A percentile compares a stretch with the other conserved stretches of the same genome.
Evolutionary conservation across 2,797 vertebrate genomes (phyloP).

Genomic region (Silurus aristotelis): DNA sequence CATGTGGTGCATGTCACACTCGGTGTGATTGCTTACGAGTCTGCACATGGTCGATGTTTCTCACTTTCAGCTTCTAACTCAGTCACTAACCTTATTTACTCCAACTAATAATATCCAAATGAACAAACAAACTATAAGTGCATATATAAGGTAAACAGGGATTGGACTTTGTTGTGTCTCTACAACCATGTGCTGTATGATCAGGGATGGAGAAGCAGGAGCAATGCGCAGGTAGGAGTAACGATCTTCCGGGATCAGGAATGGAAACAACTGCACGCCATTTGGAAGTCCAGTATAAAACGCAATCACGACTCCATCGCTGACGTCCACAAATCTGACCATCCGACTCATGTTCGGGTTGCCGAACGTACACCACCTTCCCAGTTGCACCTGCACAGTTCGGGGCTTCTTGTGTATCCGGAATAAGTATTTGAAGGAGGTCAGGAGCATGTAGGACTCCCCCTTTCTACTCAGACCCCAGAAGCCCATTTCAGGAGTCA

Average conservation of each 20-base stretch:
- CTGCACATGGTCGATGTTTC: too few species aligned
- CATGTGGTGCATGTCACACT: too few species aligned
- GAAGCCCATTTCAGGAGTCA: neutral
- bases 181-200: neutral
- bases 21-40: too few species aligned
- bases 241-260: conserved; percentile 29
- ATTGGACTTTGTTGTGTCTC: neutral
- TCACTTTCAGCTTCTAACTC: neutral
- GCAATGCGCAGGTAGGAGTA: neutral
- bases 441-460: conserved; percentile 3
- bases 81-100: neutral
- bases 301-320: neutral
- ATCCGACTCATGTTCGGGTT: neutral
- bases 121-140: neutral
- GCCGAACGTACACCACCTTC: neutral
- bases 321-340: conserved; percentile 30
- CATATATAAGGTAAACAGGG: neutral
- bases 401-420: neutral
- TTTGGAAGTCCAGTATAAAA: neutral
- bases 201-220: conserved; percentile 11
- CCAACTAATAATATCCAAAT: neutral
- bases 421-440: neutral
- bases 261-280: conserved; percentile 16
- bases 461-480: conserved; percentile 31
- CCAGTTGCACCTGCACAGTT: conserved; percentile 28